phyloP scores from a whole-genome alignment of 1,140 invertebrate genomes.

The Polypedilum vanderplanki region DNA sequence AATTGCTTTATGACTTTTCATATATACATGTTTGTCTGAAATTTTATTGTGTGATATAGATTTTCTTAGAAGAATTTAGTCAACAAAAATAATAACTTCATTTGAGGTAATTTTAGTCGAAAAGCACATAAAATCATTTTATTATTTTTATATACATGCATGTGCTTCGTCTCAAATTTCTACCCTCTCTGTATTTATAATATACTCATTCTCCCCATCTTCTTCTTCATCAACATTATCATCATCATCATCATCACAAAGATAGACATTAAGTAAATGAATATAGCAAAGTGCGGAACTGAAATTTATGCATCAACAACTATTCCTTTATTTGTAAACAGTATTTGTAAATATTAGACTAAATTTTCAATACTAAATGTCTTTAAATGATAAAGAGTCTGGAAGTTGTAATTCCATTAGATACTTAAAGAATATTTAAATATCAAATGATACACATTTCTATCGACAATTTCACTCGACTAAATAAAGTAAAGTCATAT shows the following conservation, averaged over 20 bases:
- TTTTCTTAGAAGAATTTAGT: too few relatives aligned
- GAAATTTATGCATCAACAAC: too few relatives aligned
- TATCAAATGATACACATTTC: too few relatives aligned
- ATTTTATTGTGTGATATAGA: too few relatives aligned
- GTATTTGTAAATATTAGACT: too few relatives aligned
- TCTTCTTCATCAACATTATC: not conserved
- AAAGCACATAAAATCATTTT: constrained; percentile 2
- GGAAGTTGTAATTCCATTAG: not conserved
- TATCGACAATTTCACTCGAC: too few relatives aligned
- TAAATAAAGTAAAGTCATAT: too few relatives aligned
- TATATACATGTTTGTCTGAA: too few relatives aligned
- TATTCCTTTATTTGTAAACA: too few relatives aligned
- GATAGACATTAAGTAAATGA: not conserved
- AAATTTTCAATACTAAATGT: too few relatives aligned
- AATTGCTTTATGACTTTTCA: too few relatives aligned
- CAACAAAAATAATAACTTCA: constrained; percentile 24
- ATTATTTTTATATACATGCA: not conserved
- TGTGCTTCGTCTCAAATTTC: not conserved
- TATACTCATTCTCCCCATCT: not conserved
- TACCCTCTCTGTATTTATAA: not conserved
- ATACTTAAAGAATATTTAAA: not conserved
- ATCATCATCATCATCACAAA: constrained; percentile 5
- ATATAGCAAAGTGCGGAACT: too few relatives aligned
- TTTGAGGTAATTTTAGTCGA: not conserved
- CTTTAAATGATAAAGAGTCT: not conserved